phyloP scores from a whole-genome alignment of 2,888 invertebrate species.

The Tuberolachnus salignus region DNA sequence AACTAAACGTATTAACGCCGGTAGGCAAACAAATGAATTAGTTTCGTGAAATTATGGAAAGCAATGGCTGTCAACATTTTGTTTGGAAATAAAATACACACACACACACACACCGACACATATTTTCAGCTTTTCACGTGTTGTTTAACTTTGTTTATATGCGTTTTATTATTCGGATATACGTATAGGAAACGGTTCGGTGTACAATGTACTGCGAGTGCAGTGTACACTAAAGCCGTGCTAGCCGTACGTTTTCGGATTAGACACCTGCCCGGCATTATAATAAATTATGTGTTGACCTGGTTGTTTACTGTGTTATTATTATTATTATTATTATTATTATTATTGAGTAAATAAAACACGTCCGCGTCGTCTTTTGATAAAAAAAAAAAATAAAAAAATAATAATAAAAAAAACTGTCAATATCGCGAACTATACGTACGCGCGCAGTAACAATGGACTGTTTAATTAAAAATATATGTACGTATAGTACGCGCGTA shows the following conservation, averaged over 20 bases:
- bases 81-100: not conserved
- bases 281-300: slow-evolving; percentile 51
- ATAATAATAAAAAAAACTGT: too few relatives aligned
- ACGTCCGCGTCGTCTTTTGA: slow-evolving; percentile 48
- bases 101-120: not conserved
- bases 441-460: slow-evolving; percentile 9
- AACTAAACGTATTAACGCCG: too few relatives aligned
- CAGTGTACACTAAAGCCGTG: not conserved
- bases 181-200: not conserved
- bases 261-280: slow-evolving; percentile 51
- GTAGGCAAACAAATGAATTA: not conserved
- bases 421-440: slow-evolving; percentile 26
- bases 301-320: slow-evolving; percentile 45
- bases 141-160: not conserved
- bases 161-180: not conserved
- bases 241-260: slow-evolving; percentile 41
- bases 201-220: not conserved
- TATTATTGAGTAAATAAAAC: slow-evolving; percentile 52
- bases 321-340: too few relatives aligned
- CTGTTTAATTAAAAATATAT: slow-evolving; percentile 52
- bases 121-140: not conserved
- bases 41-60: slow-evolving; percentile 26
- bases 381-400: too few relatives aligned
- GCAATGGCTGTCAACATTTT: not conserved
- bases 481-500: not conserved